Evolutionary conservation across 2,888 invertebrate species (phyloP).

Genomic region (Leucoptera coffeella): DNA sequence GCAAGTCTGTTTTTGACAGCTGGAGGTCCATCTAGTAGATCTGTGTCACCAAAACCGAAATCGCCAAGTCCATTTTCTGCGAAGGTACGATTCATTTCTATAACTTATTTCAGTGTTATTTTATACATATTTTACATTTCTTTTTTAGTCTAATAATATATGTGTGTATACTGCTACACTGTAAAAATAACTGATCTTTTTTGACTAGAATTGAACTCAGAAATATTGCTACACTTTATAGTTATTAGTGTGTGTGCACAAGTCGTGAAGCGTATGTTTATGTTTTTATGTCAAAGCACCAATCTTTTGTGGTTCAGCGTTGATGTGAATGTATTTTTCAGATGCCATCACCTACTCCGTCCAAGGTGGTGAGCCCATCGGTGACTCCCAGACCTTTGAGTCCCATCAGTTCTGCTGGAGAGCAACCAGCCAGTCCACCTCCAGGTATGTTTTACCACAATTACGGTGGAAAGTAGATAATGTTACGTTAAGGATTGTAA

Average conservation of each 20-base stretch:
- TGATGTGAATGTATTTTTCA: background rate
- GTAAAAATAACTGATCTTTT: no score
- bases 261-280: background rate
- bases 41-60: slow-evolving; percentile 16
- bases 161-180: no score
- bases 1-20: no score
- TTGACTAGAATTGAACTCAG: no score
- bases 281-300: background rate
- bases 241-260: background rate
- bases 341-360: slow-evolving; percentile 1
- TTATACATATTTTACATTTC: no score
- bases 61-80: slow-evolving; percentile 11
- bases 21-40: slow-evolving; percentile 11
- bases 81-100: slow-evolving; percentile 10
- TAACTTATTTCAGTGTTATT: no score
- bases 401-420: slow-evolving; percentile 4
- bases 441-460: no score
- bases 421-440: no score
- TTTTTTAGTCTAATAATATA: no score
- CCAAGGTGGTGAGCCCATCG: slow-evolving; percentile 2
- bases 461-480: no score
- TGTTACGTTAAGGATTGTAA: no score
- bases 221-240: no score
- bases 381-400: slow-evolving; percentile 2
- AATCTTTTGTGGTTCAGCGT: background rate